Conservation (phyloP, 1,140 invertebrate species). For the Sweltsa coloradensis region DNA sequence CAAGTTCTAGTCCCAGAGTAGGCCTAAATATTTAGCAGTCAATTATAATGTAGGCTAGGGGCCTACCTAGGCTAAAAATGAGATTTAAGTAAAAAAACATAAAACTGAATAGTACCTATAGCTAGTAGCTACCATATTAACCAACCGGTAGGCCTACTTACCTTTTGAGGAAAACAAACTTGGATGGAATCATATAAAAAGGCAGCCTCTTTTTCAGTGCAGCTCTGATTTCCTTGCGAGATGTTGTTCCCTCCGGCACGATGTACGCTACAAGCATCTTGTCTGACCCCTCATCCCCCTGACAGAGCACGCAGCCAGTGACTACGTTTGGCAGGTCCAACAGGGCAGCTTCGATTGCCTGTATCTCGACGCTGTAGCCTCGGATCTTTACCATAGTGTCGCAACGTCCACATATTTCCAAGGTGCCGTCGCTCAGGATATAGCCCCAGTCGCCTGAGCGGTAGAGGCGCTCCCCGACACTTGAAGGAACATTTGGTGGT, state of each 20-base stretch:
- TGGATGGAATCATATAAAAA: constrained; percentile 41
- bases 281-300: constrained; percentile 36
- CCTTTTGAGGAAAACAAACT: constrained; percentile 32
- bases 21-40: too few species aligned
- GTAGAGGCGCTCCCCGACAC: constrained; percentile 26
- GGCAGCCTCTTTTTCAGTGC: constrained; percentile 34
- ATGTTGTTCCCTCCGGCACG: constrained; percentile 26
- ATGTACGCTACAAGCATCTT: constrained; percentile 39
- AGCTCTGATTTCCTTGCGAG: constrained; percentile 29
- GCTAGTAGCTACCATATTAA: too few species aligned
- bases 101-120: too few species aligned
- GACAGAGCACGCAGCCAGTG: constrained; percentile 31
- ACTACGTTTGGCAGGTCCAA: constrained; percentile 30
- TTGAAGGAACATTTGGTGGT: constrained; percentile 10
- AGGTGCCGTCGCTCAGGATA: constrained; percentile 31
- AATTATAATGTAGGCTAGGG: too few species aligned
- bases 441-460: constrained; percentile 39
- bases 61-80: too few species aligned
- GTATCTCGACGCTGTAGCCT: constrained; percentile 39
- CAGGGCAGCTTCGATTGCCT: constrained; percentile 36
- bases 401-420: constrained; percentile 39
- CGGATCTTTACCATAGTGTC: constrained; percentile 41
- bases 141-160: too few species aligned
- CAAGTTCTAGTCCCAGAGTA: too few species aligned
- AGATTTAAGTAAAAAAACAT: too few species aligned